Percentiles rank a stretch among this genome's conserved stretches.
phyloP scores from a whole-genome alignment of 2,797 vertebrate species.

The Chlorospingus flavigularis region DNA sequence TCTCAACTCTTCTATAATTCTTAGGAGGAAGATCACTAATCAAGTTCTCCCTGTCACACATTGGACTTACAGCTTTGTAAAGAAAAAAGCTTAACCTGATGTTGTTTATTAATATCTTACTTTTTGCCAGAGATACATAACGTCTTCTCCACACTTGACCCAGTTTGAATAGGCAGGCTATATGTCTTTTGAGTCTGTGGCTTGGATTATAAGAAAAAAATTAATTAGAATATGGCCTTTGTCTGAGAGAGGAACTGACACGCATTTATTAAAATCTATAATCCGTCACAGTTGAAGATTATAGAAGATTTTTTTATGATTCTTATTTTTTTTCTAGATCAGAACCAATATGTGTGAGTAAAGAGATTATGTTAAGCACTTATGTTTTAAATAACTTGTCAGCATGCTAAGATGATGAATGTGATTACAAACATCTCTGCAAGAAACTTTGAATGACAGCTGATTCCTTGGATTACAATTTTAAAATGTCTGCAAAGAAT shows the following conservation, averaged over 20 bases:
- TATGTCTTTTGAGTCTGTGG: conserved; percentile 53
- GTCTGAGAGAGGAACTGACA: conserved; percentile 60
- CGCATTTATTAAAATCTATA: conserved; percentile 66
- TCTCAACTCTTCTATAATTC: neutral
- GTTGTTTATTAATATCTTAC: conserved; percentile 15
- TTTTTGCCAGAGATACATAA: neutral
- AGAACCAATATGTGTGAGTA: conserved; percentile 64
- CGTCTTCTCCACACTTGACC: conserved; percentile 59
- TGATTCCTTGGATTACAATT: conserved; percentile 54
- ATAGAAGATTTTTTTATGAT: conserved; percentile 61
- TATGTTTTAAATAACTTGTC: conserved; percentile 69
- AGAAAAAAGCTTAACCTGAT: neutral
- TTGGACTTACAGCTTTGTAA: neutral
- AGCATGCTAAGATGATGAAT: conserved; percentile 53
- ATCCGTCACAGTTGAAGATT: conserved; percentile 68
- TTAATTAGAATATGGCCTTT: conserved; percentile 69
- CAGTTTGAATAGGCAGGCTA: conserved; percentile 44
- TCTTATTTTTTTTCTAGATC: conserved; percentile 48
- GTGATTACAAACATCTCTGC: conserved; percentile 41
- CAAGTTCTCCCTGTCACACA: neutral
- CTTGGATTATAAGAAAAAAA: conserved; percentile 64
- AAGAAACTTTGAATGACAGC: conserved; percentile 34
- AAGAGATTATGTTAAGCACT: conserved; percentile 71
- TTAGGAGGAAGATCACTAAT: neutral
- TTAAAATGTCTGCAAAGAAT: conserved; percentile 46